Conservation (phyloP, 2,113 vertebrate species). For the Osmerus mordax region DNA sequence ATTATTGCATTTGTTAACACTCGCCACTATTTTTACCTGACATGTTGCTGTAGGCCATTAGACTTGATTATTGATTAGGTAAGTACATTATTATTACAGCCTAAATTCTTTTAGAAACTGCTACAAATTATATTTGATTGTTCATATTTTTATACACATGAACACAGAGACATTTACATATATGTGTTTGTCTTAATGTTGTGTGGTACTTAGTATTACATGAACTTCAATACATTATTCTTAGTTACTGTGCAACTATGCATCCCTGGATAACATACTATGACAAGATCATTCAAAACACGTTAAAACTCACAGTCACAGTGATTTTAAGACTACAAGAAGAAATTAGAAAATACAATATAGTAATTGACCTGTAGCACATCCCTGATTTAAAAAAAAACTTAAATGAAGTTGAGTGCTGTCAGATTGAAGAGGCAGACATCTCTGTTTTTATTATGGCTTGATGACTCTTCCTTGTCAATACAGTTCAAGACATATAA, state of each 20-base stretch:
- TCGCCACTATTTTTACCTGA: conserved; percentile 58
- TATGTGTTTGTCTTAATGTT: too few relatives aligned
- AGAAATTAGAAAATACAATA: conserved; percentile 25
- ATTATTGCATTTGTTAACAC: conserved; percentile 69
- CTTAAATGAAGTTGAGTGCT: conserved; percentile 24
- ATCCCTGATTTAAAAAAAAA: conserved; percentile 32
- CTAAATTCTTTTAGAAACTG: conserved; percentile 27
- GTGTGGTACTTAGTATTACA: too few relatives aligned
- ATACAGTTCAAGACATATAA: conserved; percentile 20
- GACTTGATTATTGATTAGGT: conserved; percentile 61
- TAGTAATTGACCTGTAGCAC: conserved; percentile 40
- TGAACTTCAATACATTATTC: too few relatives aligned
- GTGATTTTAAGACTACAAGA: too few relatives aligned
- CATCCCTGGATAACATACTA: too few relatives aligned
- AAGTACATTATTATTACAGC: conserved; percentile 55
- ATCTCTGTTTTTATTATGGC: conserved; percentile 31
- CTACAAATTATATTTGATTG: too few relatives aligned
- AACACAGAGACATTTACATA: conserved; percentile 59
- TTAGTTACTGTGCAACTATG: too few relatives aligned
- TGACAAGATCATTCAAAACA: too few relatives aligned
- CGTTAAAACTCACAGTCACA: too few relatives aligned
- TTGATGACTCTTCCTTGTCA: conserved; percentile 27
- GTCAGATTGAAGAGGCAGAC: conserved; percentile 1
- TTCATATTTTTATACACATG: conserved; percentile 41
- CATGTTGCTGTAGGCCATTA: conserved; percentile 61